Conservation (phyloP, 2,113 vertebrate species). For the Ariopsis seemanni region DNA sequence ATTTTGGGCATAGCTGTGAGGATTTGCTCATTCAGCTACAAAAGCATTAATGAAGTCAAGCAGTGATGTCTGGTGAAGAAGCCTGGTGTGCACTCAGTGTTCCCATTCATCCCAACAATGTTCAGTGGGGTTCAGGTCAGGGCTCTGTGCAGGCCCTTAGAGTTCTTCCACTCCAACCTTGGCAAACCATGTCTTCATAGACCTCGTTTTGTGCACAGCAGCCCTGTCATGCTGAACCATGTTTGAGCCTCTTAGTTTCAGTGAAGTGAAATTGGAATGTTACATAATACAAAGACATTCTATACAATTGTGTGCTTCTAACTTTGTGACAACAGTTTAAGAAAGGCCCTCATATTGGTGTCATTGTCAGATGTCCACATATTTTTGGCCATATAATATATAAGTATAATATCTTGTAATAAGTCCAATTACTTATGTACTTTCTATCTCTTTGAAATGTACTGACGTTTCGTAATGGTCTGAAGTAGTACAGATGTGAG, state of each 20-base stretch:
- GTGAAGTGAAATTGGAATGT: neutral
- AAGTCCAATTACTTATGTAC: neutral
- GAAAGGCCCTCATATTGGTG: neutral
- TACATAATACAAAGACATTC: neutral
- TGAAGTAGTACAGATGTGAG: slow-evolving; percentile 8
- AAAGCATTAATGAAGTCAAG: neutral
- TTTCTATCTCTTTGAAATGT: neutral
- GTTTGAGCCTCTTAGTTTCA: neutral
- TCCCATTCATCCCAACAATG: neutral
- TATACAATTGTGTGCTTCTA: neutral
- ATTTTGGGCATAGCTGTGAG: neutral
- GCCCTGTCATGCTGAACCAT: neutral
- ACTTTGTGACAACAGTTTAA: neutral
- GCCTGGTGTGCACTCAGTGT: neutral
- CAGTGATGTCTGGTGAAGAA: neutral
- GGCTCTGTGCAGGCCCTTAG: neutral
- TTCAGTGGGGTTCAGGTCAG: neutral
- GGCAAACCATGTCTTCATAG: neutral
- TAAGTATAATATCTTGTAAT: neutral
- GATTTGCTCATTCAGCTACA: neutral
- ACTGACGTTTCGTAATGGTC: neutral
- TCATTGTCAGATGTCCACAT: neutral
- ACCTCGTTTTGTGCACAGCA: neutral
- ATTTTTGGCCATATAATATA: neutral
- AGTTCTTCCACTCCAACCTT: neutral